Base-by-base conservation (phyloP, 2,888 invertebrate species). In the Metallyticus violacea region DNA sequence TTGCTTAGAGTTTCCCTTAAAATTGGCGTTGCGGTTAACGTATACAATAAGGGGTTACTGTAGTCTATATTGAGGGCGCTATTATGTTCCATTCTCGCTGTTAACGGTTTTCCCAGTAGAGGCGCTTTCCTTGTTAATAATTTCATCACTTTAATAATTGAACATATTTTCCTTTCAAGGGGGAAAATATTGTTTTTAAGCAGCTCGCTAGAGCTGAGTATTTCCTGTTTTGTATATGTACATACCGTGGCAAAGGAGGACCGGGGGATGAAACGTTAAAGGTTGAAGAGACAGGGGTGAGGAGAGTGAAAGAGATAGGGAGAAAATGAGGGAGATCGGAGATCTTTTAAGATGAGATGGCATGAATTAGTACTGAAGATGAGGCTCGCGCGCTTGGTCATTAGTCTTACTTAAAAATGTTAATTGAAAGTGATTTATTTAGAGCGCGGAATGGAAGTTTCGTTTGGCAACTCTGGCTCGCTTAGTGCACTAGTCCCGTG, bases 401-500 rank as follows among this genome's bases (percentile, higher is more conserved):
- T 83, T 83, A 83, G 77, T 7, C 27, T 83, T 77, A 83, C 83
- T 83, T 77, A 77, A 83, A 83, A 77, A 77, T 83, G 77, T 25
- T 83, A 83, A 83, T 83, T 83, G 83, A 77, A 83, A 83, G 29
- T 83, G 83, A 77, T 83, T 83, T 83, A 83, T 83, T 83, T 77
- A 77, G 77, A 7, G 15, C 3, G 15, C 15, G 4, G 40, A 15
- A 62, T 62, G 9, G 40, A 40, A 40, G 40, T 40, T 7, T 40
- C 6, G 30, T 30, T 6, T 30, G 30, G 30, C n/a, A n/a, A n/a
- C n/a, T n/a, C n/a, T n/a, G n/a, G n/a, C n/a, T n/a, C n/a, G n/a
- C n/a, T n/a, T n/a, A n/a, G n/a, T n/a, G n/a, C n/a, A n/a, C n/a
- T n/a, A n/a, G n/a, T n/a, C n/a, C n/a, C n/a, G n/a, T n/a, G n/a